A percentile compares a stretch with the other conserved stretches of the same genome.
Conservation (phyloP, 35 echinoderm and acorn worm species). For the Acanthaster planci region DNA sequence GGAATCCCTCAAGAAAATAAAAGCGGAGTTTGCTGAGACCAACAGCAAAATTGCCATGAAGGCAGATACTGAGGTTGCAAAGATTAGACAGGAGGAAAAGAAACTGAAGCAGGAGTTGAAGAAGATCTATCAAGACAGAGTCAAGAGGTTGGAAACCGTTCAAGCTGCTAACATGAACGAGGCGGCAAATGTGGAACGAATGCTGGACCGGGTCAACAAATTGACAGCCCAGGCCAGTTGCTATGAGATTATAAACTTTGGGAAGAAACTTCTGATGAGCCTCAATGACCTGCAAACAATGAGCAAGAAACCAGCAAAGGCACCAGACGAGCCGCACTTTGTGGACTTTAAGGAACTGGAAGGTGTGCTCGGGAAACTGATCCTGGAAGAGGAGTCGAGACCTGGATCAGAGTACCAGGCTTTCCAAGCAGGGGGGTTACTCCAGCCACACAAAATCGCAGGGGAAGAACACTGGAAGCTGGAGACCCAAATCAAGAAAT, state of each 20-base stretch:
- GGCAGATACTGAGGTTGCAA: too few species aligned
- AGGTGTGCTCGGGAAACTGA: neutral
- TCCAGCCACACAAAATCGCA: neutral
- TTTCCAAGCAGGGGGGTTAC: neutral
- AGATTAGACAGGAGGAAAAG: too few species aligned
- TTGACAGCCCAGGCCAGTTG: neutral
- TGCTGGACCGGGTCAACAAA: neutral
- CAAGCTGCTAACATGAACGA: neutral
- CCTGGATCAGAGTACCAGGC: neutral
- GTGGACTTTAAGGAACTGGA: conserved; percentile 3
- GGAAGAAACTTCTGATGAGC: neutral
- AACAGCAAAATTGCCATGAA: too few species aligned
- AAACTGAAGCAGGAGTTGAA: too few species aligned
- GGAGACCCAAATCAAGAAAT: neutral
- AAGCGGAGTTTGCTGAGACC: too few species aligned
- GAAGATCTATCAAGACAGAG: neutral
- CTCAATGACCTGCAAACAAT: neutral
- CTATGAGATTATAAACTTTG: neutral
- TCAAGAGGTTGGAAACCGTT: neutral
- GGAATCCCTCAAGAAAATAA: too few species aligned
- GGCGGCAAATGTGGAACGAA: neutral
- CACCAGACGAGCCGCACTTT: neutral
- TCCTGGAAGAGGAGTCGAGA: neutral
- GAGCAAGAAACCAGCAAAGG: neutral
- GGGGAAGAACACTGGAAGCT: neutral